Base-by-base conservation (phyloP, 1,140 invertebrate species). In the Mamestra configurata region DNA sequence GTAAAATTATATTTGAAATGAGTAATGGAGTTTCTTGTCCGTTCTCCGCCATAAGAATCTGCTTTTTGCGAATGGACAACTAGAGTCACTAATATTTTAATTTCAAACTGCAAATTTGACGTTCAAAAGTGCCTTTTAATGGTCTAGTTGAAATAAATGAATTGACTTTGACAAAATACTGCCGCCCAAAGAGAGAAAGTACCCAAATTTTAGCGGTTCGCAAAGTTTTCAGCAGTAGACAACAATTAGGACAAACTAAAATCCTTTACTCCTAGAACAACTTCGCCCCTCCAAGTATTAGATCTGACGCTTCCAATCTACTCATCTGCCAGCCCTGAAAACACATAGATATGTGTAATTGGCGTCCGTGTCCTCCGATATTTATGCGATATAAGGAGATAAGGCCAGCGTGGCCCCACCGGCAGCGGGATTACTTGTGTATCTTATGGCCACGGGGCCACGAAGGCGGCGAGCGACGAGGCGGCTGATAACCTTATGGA, bases 261-360 rank as follows among this genome's bases (percentile, higher is more conserved):
- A 49, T n/a, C 43, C 4, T 2, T 49, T 49, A 4, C 0, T 49
- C 43, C 13, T 15, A n/a, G 10, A 49, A 49, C 13, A n/a, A 4
- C 15, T 49, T 4, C 1, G 13, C 4, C 13, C 5, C 4, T 15
- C 43, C 3, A 49, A n/a, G 4, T 43, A 1, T 3, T 43, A 43
- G 8, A 8, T 49, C 43, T 49, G 13, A n/a, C 15, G 15, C 13
- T 24, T 6, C 10, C 22, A 18, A 57, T 27, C 10, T 24, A 15
- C 55, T 13, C 35, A 66, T 46, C 46, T 64, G 57, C 13, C 73
- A 76, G n/a, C 73, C 73, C 73, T 76, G 40, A 31, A 49, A 76
- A 76, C 57, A 59, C 57, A 76, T 64, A 61, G 55, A 76, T 76
- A 76, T 76, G 55, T 75, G 73, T 76, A 76, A 76, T 76, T 76